Evolutionary conservation across 2,797 vertebrate species (phyloP).

Genomic region (Tokudaia muenninki): DNA sequence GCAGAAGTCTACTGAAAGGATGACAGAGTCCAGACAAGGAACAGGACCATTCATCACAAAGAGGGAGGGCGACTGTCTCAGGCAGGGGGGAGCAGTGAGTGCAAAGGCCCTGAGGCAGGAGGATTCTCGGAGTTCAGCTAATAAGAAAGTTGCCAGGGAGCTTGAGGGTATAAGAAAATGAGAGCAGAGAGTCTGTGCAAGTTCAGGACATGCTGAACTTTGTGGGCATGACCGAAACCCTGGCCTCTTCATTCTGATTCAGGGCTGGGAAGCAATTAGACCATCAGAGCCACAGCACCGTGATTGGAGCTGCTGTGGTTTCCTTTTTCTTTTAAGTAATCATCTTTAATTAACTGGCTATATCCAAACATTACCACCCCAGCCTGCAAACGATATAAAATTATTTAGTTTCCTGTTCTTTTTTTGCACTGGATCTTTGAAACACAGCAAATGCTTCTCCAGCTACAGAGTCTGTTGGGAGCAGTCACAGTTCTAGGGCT

Average conservation of each 20-base stretch:
- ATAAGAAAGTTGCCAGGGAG: not conserved
- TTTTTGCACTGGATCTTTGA: not conserved
- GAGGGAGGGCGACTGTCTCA: not conserved
- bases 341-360: constrained; percentile 43
- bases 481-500: not conserved
- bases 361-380: not conserved
- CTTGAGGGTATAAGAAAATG: not conserved
- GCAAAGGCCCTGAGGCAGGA: not conserved
- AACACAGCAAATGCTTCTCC: not conserved
- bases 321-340: not conserved
- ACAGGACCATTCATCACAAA: not conserved
- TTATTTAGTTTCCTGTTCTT: not conserved
- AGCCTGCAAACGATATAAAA: not conserved
- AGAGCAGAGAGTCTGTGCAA: not conserved
- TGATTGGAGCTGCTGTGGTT: not conserved
- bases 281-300: not conserved
- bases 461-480: not conserved
- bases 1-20: not conserved
- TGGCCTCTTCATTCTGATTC: not conserved
- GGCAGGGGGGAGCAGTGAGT: not conserved
- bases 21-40: not conserved
- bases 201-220: not conserved
- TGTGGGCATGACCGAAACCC: not conserved
- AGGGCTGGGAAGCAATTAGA: not conserved
- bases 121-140: not conserved